phyloP scores from a whole-genome alignment of 2,888 invertebrate genomes.

The Ectropis crepuscularia region DNA sequence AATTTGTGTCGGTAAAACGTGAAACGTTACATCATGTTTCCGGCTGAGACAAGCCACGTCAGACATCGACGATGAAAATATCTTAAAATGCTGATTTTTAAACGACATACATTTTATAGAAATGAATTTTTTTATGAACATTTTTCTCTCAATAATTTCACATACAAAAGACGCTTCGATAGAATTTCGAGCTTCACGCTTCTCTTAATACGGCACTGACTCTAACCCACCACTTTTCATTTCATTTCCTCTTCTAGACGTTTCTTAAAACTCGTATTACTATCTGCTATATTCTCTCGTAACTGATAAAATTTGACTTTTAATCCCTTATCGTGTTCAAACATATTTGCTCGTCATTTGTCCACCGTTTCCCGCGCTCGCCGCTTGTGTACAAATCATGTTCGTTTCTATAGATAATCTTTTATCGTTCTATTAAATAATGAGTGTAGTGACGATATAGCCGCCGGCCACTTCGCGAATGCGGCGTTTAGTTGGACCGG shows the following conservation, averaged over 20 bases:
- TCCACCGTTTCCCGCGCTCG: slow-evolving; percentile 31
- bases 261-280: not conserved
- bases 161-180: too few relatives aligned
- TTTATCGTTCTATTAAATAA: slow-evolving; percentile 82
- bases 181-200: too few relatives aligned
- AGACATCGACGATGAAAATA: too few relatives aligned
- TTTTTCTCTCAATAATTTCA: too few relatives aligned
- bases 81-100: too few relatives aligned
- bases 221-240: not conserved
- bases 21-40: too few relatives aligned
- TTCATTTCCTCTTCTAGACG: slow-evolving; percentile 8
- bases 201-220: too few relatives aligned
- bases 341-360: slow-evolving; percentile 27
- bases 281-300: slow-evolving; percentile 9
- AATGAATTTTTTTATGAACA: too few relatives aligned
- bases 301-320: slow-evolving; percentile 30
- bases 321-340: slow-evolving; percentile 27
- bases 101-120: too few relatives aligned
- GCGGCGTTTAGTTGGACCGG: slow-evolving; percentile 54
- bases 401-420: slow-evolving; percentile 80
- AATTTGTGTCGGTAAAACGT: too few relatives aligned
- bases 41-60: too few relatives aligned
- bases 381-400: slow-evolving; percentile 54
- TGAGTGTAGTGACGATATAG: slow-evolving; percentile 60
- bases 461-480: slow-evolving; percentile 55